phyloP scores from a whole-genome alignment of 35 echinoderm and acorn worm genomes.

The Eucidaris tribuloides region DNA sequence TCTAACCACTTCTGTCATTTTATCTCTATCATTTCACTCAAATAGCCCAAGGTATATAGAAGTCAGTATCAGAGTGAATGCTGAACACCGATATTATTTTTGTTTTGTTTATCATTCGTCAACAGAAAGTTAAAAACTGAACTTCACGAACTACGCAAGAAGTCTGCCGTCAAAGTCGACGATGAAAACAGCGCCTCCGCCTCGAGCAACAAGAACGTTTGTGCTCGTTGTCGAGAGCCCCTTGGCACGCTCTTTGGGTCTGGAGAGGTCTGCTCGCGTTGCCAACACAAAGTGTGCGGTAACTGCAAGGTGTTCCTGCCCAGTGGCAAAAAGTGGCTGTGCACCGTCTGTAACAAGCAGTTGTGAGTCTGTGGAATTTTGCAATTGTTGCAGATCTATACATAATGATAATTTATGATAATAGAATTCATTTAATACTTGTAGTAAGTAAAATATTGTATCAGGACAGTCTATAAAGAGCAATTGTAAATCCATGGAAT shows the following conservation, averaged over 20 bases:
- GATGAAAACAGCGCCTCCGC: constrained; percentile 8
- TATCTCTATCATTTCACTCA: no score
- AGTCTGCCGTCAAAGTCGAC: constrained; percentile 44
- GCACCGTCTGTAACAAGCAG: constrained; percentile 63
- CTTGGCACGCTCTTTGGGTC: constrained; percentile 47
- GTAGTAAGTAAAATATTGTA: no score
- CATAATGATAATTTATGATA: no score
- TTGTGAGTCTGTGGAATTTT: constrained; percentile 66
- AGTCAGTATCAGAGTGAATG: no score
- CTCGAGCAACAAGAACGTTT: constrained; percentile 37
- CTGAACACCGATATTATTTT: no score
- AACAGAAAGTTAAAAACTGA: constrained; percentile 63
- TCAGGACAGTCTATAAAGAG: no score
- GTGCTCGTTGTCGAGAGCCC: constrained; percentile 61
- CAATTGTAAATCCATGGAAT: no score
- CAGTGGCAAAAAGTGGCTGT: constrained; percentile 58
- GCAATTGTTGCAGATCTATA: no score
- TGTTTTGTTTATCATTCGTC: no score
- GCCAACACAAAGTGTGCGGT: constrained; percentile 71
- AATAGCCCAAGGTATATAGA: no score
- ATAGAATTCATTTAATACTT: no score
- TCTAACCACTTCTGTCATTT: no score
- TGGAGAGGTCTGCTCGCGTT: constrained; percentile 58
- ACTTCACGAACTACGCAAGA: constrained; percentile 68
- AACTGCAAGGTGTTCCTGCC: constrained; percentile 52